Conservation (phyloP, 2,888 invertebrate genomes). For the Gibbula magus region DNA sequence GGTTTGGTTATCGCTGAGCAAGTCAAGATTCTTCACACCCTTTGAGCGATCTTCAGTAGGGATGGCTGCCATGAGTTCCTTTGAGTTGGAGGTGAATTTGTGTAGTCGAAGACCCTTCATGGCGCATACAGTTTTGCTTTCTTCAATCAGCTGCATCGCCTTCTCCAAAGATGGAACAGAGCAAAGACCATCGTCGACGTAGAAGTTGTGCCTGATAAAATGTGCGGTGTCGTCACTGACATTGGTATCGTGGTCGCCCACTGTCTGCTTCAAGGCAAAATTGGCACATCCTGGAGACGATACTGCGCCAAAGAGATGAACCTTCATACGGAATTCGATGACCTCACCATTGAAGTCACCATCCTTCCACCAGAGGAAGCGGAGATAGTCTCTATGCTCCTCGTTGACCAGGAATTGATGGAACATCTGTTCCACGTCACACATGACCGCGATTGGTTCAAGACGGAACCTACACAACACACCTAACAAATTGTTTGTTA, state of each 20-base stretch:
- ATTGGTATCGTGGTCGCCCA: no score
- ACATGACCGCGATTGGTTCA: constrained; percentile 21
- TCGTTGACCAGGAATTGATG: constrained; percentile 15
- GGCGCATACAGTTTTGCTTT: constrained; percentile 33
- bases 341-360: constrained; percentile 31
- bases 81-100: constrained; percentile 48
- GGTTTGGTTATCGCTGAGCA: constrained; percentile 22
- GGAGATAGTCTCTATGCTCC: constrained; percentile 26
- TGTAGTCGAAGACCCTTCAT: constrained; percentile 41
- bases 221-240: no score
- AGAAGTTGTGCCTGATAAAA: no score
- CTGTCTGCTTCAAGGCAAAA: no score
- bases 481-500: constrained; percentile 10
- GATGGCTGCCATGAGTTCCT: constrained; percentile 38
- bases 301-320: constrained; percentile 36
- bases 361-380: constrained; percentile 39
- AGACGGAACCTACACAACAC: constrained; percentile 4
- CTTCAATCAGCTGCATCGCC: no score
- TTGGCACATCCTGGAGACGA: no score
- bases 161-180: no score
- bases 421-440: constrained; percentile 46
- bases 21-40: constrained; percentile 1
- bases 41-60: constrained; percentile 38
- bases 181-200: no score
- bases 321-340: constrained; percentile 38